Evolutionary conservation across 2,888 invertebrate species (phyloP), one percentile per base, ranked within the genome.

Genomic region (Pyrrhia umbra): DNA sequence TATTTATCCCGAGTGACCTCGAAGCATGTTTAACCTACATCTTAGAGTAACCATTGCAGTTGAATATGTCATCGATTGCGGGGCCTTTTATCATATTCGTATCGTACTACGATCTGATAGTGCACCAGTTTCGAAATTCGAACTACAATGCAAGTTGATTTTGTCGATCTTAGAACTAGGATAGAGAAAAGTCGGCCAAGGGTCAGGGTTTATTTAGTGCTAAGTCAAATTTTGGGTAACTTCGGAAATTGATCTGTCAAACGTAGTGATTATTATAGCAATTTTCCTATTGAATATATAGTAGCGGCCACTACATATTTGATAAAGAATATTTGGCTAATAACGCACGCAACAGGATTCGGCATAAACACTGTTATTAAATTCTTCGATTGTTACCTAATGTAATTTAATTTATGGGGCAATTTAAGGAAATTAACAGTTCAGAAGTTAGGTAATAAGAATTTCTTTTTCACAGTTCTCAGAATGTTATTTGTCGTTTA

Each of bases 61-160:
- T 70, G 69, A 82, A 80, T 76, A 75, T 76, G 77, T 78, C 82
- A 68, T 75, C 76, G 78, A 83, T 80, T 80, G 81, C 82, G 75
- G 74, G 43, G 52, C 68, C 75, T 82, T 81, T 83, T 81, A 78
- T 83, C 75, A 82, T 77, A 77, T 80, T 68, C 57, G 57, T 64
- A 64, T 65, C 50, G 49, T 65, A 66, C 67, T 60, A 71, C 61
- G 60, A 74, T 77, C 70, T 49, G 65, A 75, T 72, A 56, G 18
- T 55, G 55, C 45, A 40, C 37, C 45, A 20, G 50, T 62, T 63
- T 63, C 23, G 45, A 39, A 45, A 42, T 42, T 23, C 30, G 30
- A n/a, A 18, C 21, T 21, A 23, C 10, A 2, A 9, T 18, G 45
- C 2, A 8, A 52, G 18, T 37, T 18, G 67, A 51, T 68, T 52